These are phyloP conservation scores for Carcinoscorpius rotundicauda DNA, from an alignment of 1,140 invertebrate genomes.

Conservation along the genomic window DNA sequence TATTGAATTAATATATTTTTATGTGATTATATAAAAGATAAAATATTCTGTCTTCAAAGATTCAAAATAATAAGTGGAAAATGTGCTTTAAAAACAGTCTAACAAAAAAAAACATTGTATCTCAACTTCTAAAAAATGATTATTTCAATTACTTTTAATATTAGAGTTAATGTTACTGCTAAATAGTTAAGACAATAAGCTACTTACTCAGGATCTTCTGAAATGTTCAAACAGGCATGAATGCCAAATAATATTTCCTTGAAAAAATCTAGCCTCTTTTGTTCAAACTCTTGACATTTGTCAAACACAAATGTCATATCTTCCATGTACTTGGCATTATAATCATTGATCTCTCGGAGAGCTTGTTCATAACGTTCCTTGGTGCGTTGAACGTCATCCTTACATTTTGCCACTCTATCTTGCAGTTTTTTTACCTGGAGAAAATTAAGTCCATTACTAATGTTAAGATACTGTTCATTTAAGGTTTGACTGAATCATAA, in stretches of 20 bases:
- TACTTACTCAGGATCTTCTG: slow-evolving; percentile 73
- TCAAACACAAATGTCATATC: slow-evolving; percentile 91
- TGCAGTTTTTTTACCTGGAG: slow-evolving; percentile 84
- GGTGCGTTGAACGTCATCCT: slow-evolving; percentile 81
- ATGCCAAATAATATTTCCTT: slow-evolving; percentile 86
- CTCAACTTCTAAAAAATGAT: too few relatives aligned
- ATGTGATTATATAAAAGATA: too few relatives aligned
- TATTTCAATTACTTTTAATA: too few relatives aligned
- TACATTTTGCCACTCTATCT: slow-evolving; percentile 83
- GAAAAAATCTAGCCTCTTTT: slow-evolving; percentile 81
- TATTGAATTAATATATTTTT: too few relatives aligned
- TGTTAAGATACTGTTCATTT: too few relatives aligned
- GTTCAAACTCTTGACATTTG: slow-evolving; percentile 92
- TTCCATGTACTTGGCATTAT: slow-evolving; percentile 95
- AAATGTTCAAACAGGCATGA: slow-evolving; percentile 85
- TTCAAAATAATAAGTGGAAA: too few relatives aligned
- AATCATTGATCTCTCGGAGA: slow-evolving; percentile 84
- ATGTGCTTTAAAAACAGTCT: too few relatives aligned
- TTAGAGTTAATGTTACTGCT: too few relatives aligned
- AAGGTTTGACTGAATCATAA: too few relatives aligned
- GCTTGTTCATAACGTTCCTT: slow-evolving; percentile 86
- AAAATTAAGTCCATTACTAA: too few relatives aligned
- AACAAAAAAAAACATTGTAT: too few relatives aligned
- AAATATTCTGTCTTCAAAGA: too few relatives aligned
- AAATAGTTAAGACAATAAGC: neutral